phyloP scores from a whole-genome alignment of 2,113 vertebrate genomes.

The Cynoglossus semilaevis region DNA sequence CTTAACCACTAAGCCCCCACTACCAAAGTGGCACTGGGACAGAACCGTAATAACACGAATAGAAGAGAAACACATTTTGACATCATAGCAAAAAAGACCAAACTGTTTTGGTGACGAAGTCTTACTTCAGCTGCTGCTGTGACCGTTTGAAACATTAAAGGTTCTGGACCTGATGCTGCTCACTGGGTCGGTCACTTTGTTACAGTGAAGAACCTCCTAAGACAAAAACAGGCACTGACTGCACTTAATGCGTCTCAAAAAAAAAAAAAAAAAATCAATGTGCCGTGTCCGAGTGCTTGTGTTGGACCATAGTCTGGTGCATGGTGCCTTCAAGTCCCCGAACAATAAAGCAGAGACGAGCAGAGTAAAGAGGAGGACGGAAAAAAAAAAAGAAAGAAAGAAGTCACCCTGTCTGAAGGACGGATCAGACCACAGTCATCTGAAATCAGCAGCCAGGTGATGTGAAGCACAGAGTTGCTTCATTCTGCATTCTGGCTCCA shows the following conservation, averaged over 20 bases:
- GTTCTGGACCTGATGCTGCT: too few relatives aligned
- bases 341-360: constrained; percentile 20
- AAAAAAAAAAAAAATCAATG: neutral
- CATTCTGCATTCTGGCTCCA: constrained; percentile 36
- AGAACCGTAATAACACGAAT: neutral
- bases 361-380: neutral
- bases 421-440: constrained; percentile 5
- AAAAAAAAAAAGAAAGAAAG: neutral
- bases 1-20: too few relatives aligned
- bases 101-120: too few relatives aligned
- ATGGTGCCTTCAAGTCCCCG: constrained; percentile 2
- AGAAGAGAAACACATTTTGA: too few relatives aligned
- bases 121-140: too few relatives aligned
- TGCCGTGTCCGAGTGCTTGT: neutral
- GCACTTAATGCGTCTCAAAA: neutral
- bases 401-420: constrained; percentile 25
- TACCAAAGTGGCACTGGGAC: too few relatives aligned
- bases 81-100: too few relatives aligned
- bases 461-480: constrained; percentile 31
- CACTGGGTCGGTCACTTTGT: neutral
- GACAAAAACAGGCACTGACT: neutral
- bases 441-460: constrained; percentile 25
- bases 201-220: neutral
- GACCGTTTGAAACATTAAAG: too few relatives aligned
- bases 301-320: constrained; percentile 2